These are phyloP conservation scores for Vicugna pacos DNA, from an alignment of 2,113 vertebrate genomes.

Conservation along the genomic window DNA sequence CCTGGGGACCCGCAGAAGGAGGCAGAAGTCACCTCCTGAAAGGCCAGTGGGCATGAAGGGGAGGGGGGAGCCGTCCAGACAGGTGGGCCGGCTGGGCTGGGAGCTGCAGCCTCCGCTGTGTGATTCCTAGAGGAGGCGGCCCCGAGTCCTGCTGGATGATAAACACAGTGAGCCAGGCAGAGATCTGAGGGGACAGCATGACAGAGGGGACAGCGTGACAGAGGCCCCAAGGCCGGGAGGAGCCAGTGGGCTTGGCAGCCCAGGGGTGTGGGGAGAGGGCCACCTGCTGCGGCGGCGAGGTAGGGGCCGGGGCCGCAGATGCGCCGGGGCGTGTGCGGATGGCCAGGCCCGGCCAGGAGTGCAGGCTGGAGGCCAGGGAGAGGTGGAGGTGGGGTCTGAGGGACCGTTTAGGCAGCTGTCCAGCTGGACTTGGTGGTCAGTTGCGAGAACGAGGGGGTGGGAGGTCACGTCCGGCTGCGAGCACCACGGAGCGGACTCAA, in stretches of 20 bases:
- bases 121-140: neutral
- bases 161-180: fast-evolving
- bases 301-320: fast-evolving
- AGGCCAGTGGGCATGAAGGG: neutral
- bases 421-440: neutral
- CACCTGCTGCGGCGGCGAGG: neutral
- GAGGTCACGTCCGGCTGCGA: neutral
- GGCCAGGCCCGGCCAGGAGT: no score
- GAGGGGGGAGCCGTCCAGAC: neutral
- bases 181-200: neutral
- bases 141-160: neutral
- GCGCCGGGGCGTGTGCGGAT: no score
- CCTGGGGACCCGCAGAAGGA: neutral
- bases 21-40: neutral
- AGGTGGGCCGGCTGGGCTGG: neutral
- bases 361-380: neutral
- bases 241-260: neutral
- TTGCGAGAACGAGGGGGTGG: neutral
- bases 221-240: neutral
- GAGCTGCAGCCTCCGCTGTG: neutral
- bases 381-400: neutral
- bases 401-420: neutral
- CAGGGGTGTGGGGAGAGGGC: neutral
- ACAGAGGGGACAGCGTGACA: neutral
- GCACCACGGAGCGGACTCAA: neutral